A percentile compares a stretch with the other conserved stretches of the same genome.
phyloP scores from a whole-genome alignment of 2,797 vertebrate species.

The Phoebastria nigripes region DNA sequence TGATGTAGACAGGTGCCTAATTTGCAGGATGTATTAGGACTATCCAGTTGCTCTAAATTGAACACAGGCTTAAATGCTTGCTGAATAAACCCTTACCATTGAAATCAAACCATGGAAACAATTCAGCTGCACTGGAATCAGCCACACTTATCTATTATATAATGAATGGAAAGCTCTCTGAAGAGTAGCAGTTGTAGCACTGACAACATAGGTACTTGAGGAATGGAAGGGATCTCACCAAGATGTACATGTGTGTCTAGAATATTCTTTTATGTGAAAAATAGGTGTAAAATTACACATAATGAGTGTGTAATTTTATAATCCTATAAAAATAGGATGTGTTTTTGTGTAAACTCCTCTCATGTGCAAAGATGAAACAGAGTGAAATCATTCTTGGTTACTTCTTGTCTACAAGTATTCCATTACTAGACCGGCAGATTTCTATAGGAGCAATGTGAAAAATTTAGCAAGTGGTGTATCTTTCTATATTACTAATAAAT shows the following conservation, averaged over 20 bases:
- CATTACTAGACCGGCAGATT: not conserved
- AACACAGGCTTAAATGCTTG: not conserved
- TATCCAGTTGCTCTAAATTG: not conserved
- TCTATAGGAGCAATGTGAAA: not conserved
- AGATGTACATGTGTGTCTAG: not conserved
- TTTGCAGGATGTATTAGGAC: not conserved
- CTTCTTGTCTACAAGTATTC: not conserved
- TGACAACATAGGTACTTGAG: not conserved
- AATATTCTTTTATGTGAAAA: constrained; percentile 14
- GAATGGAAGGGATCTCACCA: not conserved
- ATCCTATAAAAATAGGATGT: not conserved
- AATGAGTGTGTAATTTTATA: not conserved
- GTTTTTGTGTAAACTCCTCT: constrained; percentile 16
- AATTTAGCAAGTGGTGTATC: not conserved
- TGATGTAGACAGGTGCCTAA: not conserved
- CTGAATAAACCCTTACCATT: constrained; percentile 5
- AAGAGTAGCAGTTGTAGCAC: not conserved
- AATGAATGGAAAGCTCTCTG: constrained; percentile 7
- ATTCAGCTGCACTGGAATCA: not conserved
- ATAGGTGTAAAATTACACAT: constrained; percentile 5
- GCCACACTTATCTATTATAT: not conserved
- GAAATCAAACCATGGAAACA: constrained; percentile 23
- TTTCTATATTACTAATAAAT: not conserved
- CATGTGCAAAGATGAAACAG: not conserved
- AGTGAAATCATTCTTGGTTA: not conserved